These are phyloP conservation scores for Parochlus steinenii DNA, from an alignment of 2,888 invertebrate species.

Conservation along the genomic window DNA sequence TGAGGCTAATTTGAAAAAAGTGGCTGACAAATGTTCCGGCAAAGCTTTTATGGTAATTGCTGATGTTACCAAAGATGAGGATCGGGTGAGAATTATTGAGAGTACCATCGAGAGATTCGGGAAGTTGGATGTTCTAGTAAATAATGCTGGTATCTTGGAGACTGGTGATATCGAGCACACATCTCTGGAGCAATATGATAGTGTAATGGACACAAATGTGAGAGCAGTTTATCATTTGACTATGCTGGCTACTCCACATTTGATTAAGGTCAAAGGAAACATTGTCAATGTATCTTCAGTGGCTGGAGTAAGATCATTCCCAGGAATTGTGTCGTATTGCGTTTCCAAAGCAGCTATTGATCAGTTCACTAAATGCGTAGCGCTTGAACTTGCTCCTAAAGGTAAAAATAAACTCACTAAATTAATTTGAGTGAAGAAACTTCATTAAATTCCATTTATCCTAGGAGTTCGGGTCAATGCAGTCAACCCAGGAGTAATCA, in stretches of 20 bases:
- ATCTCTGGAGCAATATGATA: constrained; percentile 66
- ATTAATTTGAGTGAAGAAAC: too few relatives aligned
- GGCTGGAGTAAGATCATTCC: constrained; percentile 72
- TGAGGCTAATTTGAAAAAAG: constrained; percentile 32
- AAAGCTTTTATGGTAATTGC: constrained; percentile 40
- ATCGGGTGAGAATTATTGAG: constrained; percentile 46
- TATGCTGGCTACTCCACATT: constrained; percentile 65
- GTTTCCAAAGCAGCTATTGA: constrained; percentile 89
- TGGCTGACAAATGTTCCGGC: constrained; percentile 32
- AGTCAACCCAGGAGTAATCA: constrained; percentile 86
- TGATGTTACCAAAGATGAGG: constrained; percentile 49
- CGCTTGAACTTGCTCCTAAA: constrained; percentile 63
- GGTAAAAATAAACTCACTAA: too few relatives aligned
- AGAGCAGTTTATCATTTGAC: constrained; percentile 61
- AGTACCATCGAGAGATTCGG: constrained; percentile 47
- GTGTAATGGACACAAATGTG: constrained; percentile 74
- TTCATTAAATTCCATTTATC: too few relatives aligned
- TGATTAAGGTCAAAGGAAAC: constrained; percentile 61
- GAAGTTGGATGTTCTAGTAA: constrained; percentile 59
- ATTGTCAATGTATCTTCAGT: constrained; percentile 92
- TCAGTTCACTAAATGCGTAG: constrained; percentile 81
- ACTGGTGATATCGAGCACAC: constrained; percentile 68
- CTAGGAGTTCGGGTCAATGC: constrained; percentile 77
- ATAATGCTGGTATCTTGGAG: constrained; percentile 77
- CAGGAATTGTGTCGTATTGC: constrained; percentile 76